phyloP scores from a whole-genome alignment of 2,888 invertebrate species.

The Scelioninae gen. 1 region DNA sequence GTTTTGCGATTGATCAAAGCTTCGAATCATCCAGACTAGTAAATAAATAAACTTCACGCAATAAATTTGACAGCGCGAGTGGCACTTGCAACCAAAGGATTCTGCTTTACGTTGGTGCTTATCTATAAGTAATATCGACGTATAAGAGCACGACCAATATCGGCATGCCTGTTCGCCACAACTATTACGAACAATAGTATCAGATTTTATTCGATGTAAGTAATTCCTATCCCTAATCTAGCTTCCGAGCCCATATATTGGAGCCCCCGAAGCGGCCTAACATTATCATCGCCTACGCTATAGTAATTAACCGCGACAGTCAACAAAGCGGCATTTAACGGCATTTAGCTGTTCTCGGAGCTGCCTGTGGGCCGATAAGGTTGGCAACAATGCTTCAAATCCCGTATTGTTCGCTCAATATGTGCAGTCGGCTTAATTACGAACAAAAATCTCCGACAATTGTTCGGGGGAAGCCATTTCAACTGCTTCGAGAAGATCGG shows the following conservation, averaged over 20 bases:
- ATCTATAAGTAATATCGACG: slow-evolving; percentile 55
- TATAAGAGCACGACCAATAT: slow-evolving; percentile 3
- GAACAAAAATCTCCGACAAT: slow-evolving; percentile 78
- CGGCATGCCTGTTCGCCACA: slow-evolving; percentile 10
- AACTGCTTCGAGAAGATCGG: slow-evolving; percentile 60
- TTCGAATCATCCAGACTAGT: slow-evolving; percentile 41
- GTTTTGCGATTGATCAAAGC: slow-evolving; percentile 49
- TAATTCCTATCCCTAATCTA: slow-evolving; percentile 58
- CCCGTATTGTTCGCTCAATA: slow-evolving; percentile 80
- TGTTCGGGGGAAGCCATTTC: slow-evolving; percentile 77
- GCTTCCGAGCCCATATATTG: slow-evolving; percentile 53
- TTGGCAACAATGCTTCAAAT: slow-evolving; percentile 81
- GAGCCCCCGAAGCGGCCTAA: slow-evolving; percentile 46
- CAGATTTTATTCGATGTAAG: slow-evolving; percentile 66
- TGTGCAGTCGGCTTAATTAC: slow-evolving; percentile 80
- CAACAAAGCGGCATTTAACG: slow-evolving; percentile 81
- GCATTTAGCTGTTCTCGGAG: slow-evolving; percentile 73
- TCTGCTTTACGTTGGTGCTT: slow-evolving; percentile 41
- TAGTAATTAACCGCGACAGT: slow-evolving; percentile 81
- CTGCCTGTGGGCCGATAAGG: slow-evolving; percentile 78
- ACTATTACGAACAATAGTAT: slow-evolving; percentile 60
- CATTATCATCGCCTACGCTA: slow-evolving; percentile 60
- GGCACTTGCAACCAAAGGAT: slow-evolving; percentile 34
- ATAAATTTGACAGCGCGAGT: slow-evolving; percentile 53
- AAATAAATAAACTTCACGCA: slow-evolving; percentile 48